phyloP scores from a whole-genome alignment of 2,888 invertebrate species.

The Pegoplata infirma region DNA sequence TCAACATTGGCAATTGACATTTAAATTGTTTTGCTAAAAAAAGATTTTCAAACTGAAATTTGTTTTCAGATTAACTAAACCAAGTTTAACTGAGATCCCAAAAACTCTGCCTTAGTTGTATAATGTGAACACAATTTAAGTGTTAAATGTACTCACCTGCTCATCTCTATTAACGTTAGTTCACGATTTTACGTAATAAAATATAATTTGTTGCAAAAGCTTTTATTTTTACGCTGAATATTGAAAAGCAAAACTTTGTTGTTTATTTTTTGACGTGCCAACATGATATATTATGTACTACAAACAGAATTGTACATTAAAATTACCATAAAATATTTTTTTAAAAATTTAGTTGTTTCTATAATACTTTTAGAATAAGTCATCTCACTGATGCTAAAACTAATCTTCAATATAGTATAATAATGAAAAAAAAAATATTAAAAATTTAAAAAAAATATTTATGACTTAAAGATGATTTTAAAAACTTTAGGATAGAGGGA shows the following conservation, averaged over 20 bases:
- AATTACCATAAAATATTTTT: conserved; percentile 23
- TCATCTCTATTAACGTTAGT: background rate
- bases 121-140: no score
- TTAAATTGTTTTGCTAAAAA: no score
- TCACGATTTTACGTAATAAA: conserved; percentile 30
- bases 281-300: conserved; percentile 53
- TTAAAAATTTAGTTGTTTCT: conserved; percentile 56
- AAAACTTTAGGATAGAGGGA: no score
- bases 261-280: conserved; percentile 57
- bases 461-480: no score
- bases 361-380: background rate
- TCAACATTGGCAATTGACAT: no score
- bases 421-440: background rate
- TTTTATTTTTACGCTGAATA: conserved; percentile 55
- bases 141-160: no score
- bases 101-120: no score
- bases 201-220: conserved; percentile 61
- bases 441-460: no score
- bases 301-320: conserved; percentile 12
- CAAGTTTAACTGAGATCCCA: no score
- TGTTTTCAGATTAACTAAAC: no score
- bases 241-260: conserved; percentile 56
- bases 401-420: background rate
- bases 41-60: no score
- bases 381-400: background rate